phyloP scores from a whole-genome alignment of 2,888 invertebrate genomes.

The Orthosia incerta region DNA sequence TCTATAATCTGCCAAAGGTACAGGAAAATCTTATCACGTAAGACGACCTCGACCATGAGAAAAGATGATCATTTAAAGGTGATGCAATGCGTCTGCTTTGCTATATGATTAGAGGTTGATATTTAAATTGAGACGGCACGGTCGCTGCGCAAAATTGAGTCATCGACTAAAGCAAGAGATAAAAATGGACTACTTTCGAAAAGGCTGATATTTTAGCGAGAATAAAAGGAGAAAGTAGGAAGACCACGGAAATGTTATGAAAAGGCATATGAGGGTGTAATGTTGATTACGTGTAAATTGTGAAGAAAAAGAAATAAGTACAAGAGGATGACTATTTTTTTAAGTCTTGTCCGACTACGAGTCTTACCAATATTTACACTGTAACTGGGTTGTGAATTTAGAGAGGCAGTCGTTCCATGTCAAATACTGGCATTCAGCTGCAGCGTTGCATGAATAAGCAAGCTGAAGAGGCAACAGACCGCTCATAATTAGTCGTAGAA shows the following conservation, averaged over 20 bases:
- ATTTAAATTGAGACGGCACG: constrained; percentile 34
- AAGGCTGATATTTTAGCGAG: background rate
- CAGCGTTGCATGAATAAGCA: too few relatives aligned
- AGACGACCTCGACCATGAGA: constrained; percentile 20
- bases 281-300: too few relatives aligned
- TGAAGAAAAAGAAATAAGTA: too few relatives aligned
- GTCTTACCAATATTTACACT: too few relatives aligned
- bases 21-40: constrained; percentile 16
- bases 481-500: too few relatives aligned
- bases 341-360: too few relatives aligned
- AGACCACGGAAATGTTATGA: background rate
- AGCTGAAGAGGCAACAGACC: too few relatives aligned
- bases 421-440: too few relatives aligned
- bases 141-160: constrained; percentile 24
- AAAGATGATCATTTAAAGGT: constrained; percentile 21
- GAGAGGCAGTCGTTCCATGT: too few relatives aligned
- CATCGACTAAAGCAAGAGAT: constrained; percentile 21
- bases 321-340: too few relatives aligned
- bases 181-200: background rate
- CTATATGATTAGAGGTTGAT: constrained; percentile 7
- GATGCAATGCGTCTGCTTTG: constrained; percentile 40
- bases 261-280: background rate
- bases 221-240: background rate
- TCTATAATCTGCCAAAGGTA: background rate
- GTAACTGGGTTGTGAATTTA: too few relatives aligned